Conservation (phyloP, 2,113 vertebrate species). For the Coracopsis vasa region DNA sequence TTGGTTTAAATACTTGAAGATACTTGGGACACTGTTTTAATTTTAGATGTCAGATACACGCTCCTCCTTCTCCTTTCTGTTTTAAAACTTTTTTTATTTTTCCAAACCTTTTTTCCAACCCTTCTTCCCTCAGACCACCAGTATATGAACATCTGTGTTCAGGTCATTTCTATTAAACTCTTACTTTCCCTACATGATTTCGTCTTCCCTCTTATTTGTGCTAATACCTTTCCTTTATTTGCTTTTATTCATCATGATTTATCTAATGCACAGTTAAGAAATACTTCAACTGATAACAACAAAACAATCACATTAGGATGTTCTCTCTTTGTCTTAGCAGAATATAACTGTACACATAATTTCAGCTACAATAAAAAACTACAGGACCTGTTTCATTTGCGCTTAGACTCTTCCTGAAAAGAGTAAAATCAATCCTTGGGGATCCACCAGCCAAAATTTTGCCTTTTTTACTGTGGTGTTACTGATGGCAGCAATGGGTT, state of each 20-base stretch:
- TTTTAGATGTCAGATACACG: neutral
- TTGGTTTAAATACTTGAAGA: neutral
- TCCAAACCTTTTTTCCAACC: neutral
- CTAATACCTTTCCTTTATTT: neutral
- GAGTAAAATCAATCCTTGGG: neutral
- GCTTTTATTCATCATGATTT: neutral
- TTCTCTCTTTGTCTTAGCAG: neutral
- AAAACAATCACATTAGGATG: neutral
- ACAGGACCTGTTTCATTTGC: neutral
- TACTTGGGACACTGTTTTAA: neutral
- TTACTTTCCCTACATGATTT: neutral
- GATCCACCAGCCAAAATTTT: neutral
- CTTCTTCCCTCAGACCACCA: neutral
- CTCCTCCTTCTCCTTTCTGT: neutral
- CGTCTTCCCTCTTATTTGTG: neutral
- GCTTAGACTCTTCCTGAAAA: neutral
- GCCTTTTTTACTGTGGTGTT: neutral
- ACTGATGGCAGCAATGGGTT: neutral
- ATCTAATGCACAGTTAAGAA: neutral
- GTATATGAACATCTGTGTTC: neutral
- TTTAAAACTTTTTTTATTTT: neutral
- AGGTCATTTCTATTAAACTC: neutral
- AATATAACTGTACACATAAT: neutral
- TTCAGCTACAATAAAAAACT: neutral
- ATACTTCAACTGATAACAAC: neutral